Base-by-base conservation (phyloP, 2,888 invertebrate genomes). In the Synergus laeviventris region DNA sequence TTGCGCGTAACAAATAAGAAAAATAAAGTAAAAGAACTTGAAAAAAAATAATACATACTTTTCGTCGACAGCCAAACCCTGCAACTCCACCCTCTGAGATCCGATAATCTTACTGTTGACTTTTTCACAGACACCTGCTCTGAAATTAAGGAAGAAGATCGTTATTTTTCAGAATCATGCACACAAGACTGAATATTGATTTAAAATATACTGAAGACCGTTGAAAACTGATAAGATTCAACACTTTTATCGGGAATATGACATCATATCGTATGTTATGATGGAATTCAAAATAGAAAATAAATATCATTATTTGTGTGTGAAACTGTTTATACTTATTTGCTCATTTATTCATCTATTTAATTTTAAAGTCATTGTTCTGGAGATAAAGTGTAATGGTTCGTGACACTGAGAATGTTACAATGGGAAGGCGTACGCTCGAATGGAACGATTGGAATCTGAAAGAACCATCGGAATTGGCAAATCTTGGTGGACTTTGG, bases 371-470 rank as follows among this genome's bases (percentile, higher is more conserved):
- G 12, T 56, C 21, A 56, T 56, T 21, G 56, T 56, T 56, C 21
- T 21, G 21, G 56, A 12, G 21, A 18, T 64, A 62, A 62, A 38
- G 38, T 14, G 4, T 14, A 21, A 64, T 64, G 38, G 39, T 39
- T 39, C 12, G 39, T 18, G 21, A 64, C 18, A 39, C 21, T 64
- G 39, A 64, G 39, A 64, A 64, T 64, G 21, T 64, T 64, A 64
- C 64, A 64, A 64, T 64, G 39, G 64, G 21, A 21, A 39, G 64
- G 39, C 64, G 64, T 64, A 39, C 64, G 64, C 18, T 18, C n/a
- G 62, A 62, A 62, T 62, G 64, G 64, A 64, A 64, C 39, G 64
- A 64, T 64, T 21, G 39, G 64, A 64, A 64, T 64, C 64, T 64
- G 64, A 64, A 64, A 39, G 21, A 64, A 64, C 36, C 64, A 64